phyloP scores from a whole-genome alignment of 2,888 invertebrate genomes.

The Venustoraphidia nigricollis region DNA sequence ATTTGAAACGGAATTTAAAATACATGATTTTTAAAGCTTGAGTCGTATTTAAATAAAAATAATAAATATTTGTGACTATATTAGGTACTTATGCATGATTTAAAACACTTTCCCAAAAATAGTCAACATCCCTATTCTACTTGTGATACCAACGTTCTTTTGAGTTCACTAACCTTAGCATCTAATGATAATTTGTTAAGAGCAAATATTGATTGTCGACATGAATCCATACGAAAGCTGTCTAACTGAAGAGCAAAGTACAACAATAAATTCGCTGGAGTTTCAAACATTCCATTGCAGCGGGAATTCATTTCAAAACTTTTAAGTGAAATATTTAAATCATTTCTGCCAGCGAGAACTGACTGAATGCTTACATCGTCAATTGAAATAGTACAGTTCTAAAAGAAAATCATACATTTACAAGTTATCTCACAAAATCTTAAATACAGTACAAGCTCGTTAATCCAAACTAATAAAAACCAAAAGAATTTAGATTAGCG shows the following conservation, averaged over 20 bases:
- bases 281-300: not conserved
- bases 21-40: too few relatives aligned
- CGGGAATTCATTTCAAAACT: slow-evolving; percentile 2
- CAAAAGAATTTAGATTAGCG: too few relatives aligned
- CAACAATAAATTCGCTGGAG: slow-evolving; percentile 20
- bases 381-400: slow-evolving; percentile 20
- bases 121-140: too few relatives aligned
- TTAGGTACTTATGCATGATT: too few relatives aligned
- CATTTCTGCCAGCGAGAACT: slow-evolving; percentile 1
- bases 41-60: too few relatives aligned
- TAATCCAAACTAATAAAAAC: too few relatives aligned
- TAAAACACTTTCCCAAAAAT: too few relatives aligned
- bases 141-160: not conserved
- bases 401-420: slow-evolving; percentile 10
- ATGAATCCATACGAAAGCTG: slow-evolving; percentile 43
- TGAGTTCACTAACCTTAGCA: slow-evolving; percentile 37
- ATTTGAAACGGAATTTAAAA: too few relatives aligned
- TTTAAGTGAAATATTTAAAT: slow-evolving; percentile 2
- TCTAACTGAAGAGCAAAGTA: slow-evolving; percentile 47
- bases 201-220: slow-evolving; percentile 37
- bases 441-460: too few relatives aligned
- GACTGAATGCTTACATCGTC: slow-evolving; percentile 16
- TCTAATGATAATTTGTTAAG: slow-evolving; percentile 43
- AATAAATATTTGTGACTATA: too few relatives aligned
- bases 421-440: too few relatives aligned